Evolutionary conservation across 2,888 invertebrate genomes (phyloP).

Genomic region (Linnaemya vulpina): DNA sequence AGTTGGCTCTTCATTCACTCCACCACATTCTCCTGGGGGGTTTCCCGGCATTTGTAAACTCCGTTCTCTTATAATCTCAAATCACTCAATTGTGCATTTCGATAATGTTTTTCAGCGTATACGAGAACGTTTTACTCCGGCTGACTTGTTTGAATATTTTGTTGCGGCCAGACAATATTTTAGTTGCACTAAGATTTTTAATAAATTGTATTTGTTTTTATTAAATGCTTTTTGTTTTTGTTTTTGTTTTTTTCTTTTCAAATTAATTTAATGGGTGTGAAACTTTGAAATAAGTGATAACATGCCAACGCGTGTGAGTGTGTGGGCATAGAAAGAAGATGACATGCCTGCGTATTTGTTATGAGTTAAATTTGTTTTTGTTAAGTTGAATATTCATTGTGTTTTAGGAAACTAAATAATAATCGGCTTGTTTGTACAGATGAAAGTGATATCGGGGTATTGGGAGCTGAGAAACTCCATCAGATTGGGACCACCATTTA

Average conservation of each 20-base stretch:
- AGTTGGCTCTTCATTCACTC: slow-evolving; percentile 1
- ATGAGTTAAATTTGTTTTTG: neutral
- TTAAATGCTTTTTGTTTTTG: neutral
- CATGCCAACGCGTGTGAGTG: neutral
- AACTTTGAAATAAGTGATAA: slow-evolving; percentile 9
- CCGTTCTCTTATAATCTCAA: neutral
- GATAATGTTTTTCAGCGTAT: neutral
- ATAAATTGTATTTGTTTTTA: neutral
- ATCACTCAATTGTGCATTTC: slow-evolving; percentile 22
- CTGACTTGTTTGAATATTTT: slow-evolving; percentile 28
- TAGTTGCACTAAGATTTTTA: slow-evolving; percentile 18
- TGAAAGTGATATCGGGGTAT: too few relatives aligned
- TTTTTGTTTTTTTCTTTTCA: neutral
- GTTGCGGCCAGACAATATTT: slow-evolving; percentile 36
- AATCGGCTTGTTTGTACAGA: neutral
- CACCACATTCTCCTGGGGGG: slow-evolving; percentile 1
- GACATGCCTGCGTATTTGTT: neutral
- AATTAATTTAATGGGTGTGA: slow-evolving; percentile 43
- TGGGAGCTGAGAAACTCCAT: too few relatives aligned
- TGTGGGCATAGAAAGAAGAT: neutral
- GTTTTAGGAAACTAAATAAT: neutral
- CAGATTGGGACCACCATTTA: too few relatives aligned
- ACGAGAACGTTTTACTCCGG: neutral
- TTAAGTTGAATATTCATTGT: neutral
- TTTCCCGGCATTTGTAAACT: slow-evolving; percentile 49